Evolutionary conservation across 2,113 vertebrate species (phyloP), one percentile per base, ranked within the genome.

Genomic region (Cynopterus brachyotis): DNA sequence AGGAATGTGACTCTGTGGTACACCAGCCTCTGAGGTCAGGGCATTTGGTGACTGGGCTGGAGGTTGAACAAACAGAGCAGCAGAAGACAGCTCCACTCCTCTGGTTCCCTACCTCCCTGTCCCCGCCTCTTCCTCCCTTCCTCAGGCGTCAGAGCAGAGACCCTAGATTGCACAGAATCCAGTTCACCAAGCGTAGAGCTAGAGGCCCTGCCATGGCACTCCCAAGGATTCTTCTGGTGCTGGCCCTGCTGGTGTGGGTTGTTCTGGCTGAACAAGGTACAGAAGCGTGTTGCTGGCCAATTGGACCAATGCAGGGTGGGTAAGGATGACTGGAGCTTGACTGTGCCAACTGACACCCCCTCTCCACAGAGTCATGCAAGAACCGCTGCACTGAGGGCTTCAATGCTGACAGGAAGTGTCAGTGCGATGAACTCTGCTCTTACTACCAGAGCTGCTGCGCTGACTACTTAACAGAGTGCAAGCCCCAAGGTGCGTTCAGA

Each of bases 361-460:
- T 94, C 24, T 64, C 76, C 64, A 9, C 81, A 99, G 99, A 99
- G 47, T 99, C 99, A 1, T 99, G 99, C 8, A 96, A 98, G 91
- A 99, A 96, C 16, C 99, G 98, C 94, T 99, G 99, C 2, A 98
- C 99, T 0, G 98, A 98, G n/a, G 99, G 99, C 55, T 99, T 99
- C 40, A 96, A 99, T 0, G 32, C 96, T 0, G 59, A 20, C 83
- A 98, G 8, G 98, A 99, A 96, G 67, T 99, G 99, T 97, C 99
- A 99, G 97, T 99, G 99, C 24, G 99, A 99, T n/a, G 98, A 98
- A 19, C 98, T 99, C 97, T 99, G 99, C 82, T 42, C 98, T 37
- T 99, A 99, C 96, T 99, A 99, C 98, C 97, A 98, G 97, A 99
- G 99, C 98, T 99, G 99, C 98, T 99, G 99, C 83, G 82, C n/a